These are phyloP conservation scores for Callospermophilus lateralis DNA, from an alignment of 2,113 vertebrate species.

Conservation along the genomic window DNA sequence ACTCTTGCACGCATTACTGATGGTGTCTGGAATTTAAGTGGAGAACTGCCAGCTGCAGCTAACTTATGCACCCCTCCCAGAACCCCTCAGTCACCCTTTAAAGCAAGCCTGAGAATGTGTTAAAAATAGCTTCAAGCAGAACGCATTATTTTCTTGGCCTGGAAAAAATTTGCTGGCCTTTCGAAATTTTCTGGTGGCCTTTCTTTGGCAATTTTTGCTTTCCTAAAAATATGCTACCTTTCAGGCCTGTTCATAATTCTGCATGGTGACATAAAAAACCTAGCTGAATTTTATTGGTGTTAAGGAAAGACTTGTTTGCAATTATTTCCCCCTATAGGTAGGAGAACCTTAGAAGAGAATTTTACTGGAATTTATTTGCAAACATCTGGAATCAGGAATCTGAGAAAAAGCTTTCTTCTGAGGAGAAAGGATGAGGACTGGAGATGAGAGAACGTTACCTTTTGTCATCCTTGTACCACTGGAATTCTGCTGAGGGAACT, in stretches of 20 bases:
- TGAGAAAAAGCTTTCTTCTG: background rate
- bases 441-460: constrained; percentile 85
- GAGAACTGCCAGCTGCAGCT: background rate
- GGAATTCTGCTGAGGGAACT: constrained; percentile 95
- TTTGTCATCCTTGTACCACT: constrained; percentile 98
- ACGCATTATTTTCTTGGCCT: background rate
- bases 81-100: background rate
- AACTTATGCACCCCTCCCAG: background rate
- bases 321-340: background rate
- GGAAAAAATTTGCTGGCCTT: constrained; percentile 20
- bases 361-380: background rate
- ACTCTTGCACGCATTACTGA: background rate
- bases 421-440: rapidly evolving
- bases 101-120: background rate
- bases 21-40: background rate
- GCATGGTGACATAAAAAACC: background rate
- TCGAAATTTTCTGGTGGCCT: background rate
- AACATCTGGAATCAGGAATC: background rate
- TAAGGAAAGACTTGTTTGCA: background rate
- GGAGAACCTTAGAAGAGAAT: background rate
- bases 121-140: constrained; percentile 50
- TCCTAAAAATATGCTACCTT: constrained; percentile 5
- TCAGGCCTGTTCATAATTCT: background rate
- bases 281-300: background rate
- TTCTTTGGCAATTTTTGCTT: constrained; percentile 6